Base-by-base conservation (phyloP, 2,797 vertebrate species). In the Xenops minutus region DNA sequence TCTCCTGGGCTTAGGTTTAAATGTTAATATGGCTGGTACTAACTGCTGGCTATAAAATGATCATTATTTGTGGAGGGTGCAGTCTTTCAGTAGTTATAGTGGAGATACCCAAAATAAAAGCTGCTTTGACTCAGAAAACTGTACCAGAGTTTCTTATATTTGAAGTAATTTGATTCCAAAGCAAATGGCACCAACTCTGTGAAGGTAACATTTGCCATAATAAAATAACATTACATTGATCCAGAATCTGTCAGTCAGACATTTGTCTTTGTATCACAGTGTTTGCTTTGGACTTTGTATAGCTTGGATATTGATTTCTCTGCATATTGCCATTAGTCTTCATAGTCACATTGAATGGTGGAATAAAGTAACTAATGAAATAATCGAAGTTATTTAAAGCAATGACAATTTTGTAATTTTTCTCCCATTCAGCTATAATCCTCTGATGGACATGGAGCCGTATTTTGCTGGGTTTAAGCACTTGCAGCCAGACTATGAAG, bases 391-490 rank as follows among this genome's bases (percentile, higher is more conserved):
- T 86, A 22, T 37, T 83, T 80, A 19, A 87, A 92, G 55, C 24
- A 84, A 18, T 92, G 32, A 84, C 24, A 14, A 27, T 56, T 81
- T 68, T 75, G 24, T 72, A 24, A 71, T 86, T 89, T 95, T 85
- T 87, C 34, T 92, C 44, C 84, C 75, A 9, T 85, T 85, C 58
- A 97, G 97, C 30, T 66, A 14, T 61, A 94, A 46, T 81, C 54
- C 13, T 85, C 24, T 77, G 64, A 41, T 85, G 86, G 69, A 85
- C 93, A 99, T 99, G 99, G 99, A 99, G 97, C 98, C 99, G 1
- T 99, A 98, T 97, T 98, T 99, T 63, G 94, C 98, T 93, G 98
- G 98, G 90, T 97, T 98, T 94, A 98, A 98, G 29, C 98, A 98
- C 4, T 81, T 98, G 63, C 98, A 98, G 94, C 98, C 96, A 88